Evolutionary conservation across 2,113 vertebrate species (phyloP), one percentile per base, ranked within the genome.

Genomic region (Mohoua ochrocephala): DNA sequence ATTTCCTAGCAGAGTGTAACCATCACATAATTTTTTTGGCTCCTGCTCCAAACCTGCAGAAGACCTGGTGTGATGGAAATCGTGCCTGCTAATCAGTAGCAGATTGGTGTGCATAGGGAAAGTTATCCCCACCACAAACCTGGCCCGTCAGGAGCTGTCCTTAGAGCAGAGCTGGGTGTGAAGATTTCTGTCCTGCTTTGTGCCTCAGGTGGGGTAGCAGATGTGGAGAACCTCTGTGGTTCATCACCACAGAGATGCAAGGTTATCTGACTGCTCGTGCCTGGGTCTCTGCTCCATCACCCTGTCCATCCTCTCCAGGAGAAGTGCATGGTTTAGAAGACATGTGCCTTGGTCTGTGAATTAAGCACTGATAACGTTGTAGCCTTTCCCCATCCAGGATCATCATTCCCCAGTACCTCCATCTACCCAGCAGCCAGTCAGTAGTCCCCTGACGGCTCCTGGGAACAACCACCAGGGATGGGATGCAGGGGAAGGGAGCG

Each of bases 321-420:
- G 21, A 74, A 82, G 20, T 26, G 21, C 53, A 23, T 30, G 30
- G 35, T 69, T 59, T 28, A 49, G 30, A 59, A 23, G 35, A 59
- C 8, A 16, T 3, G 4, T 22, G 5, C 24, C 30, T n/a, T 21
- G 41, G 21, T 59, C 37, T 50, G 15, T 60, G 31, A 45, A 35
- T 6, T 41, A 35, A 70, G 11, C 30, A 44, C 12, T 0, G 0
- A 14, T 30, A 63, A 10, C 6, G 0, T 20, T 59, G 31, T n/a
- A 61, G 27, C 20, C 21, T 69, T 84, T 78, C 45, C 78, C 49
- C n/a, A 61, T 7, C 5, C 13, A 26, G 26, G 15, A 47, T 21
- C 65, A 70, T 41, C 18, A 30, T 15, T 33, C 52, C 14, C 14
- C 30, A 35, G 22, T 56, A n/a, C 39, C 6, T 77, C 39, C 42